Base-by-base conservation (phyloP, 2,888 invertebrate species). In the Diplolepis rosae region DNA sequence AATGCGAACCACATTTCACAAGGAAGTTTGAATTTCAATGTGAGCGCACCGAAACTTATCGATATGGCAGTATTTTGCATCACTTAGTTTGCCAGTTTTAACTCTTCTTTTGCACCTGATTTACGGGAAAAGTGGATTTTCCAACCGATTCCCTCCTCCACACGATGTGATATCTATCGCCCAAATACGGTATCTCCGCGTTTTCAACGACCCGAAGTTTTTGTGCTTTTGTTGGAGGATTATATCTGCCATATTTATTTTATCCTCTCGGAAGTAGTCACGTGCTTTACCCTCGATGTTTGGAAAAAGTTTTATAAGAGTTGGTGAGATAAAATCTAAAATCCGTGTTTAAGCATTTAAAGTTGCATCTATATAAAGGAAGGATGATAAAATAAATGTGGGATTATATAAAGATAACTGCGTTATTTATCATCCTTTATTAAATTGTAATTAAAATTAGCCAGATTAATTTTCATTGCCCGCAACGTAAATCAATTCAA, bases 61-160 rank as follows among this genome's bases (percentile, higher is more conserved):
- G 61, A 61, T 61, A 61, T 61, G 61, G 61, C 39, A 61, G 39
- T 61, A 61, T 61, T 61, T 61, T 61, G 61, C 61, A 61, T 61
- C 61, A 61, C 61, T 61, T 61, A 61, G 61, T 61, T 61, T 61
- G 61, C 61, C 61, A 61, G 30, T 70, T 70, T 50, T 42, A 18
- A 51, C 68, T 68, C 66, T 74, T 71, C 73, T 74, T 70, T 68
- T 71, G 72, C 77, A 75, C 72, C 74, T 78, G 79, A 80, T 80
- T 80, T 77, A 73, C 78, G 78, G 81, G 83, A 83, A 84, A 84
- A 85, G 79, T 77, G 79, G 81, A 85, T 85, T 84, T 85, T 85
- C 82, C 82, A 77, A 69, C 74, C 82, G 82, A 84, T 85, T 80
- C 61, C 61, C 61, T 61, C 39, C 61, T 61, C 61, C 68, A 39